Conservation (phyloP, 2,888 invertebrate genomes). For the Cyrtodaria siliqua region DNA sequence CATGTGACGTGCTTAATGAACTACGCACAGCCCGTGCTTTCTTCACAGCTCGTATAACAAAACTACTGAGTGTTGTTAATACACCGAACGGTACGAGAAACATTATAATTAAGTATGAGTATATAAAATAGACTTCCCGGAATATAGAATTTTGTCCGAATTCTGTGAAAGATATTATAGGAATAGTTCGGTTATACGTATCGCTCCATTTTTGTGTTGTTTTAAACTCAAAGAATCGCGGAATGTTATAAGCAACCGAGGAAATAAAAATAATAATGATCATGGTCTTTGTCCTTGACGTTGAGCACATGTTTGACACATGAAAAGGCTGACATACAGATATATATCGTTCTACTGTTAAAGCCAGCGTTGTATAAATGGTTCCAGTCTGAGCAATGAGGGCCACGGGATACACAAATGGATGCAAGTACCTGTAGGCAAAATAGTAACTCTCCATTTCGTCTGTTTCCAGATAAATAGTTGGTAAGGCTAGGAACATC, state of each 20-base stretch:
- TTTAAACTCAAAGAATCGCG: conserved; percentile 87
- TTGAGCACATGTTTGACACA: conserved; percentile 96
- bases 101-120: conserved; percentile 82
- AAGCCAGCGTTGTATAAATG: conserved; percentile 92
- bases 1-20: conserved; percentile 70
- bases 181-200: conserved; percentile 65
- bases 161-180: conserved; percentile 69
- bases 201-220: conserved; percentile 50
- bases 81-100: conserved; percentile 82
- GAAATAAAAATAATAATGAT: conserved; percentile 93
- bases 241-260: conserved; percentile 95
- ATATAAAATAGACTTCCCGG: conserved; percentile 82
- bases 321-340: conserved; percentile 92
- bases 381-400: conserved; percentile 96
- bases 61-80: conserved; percentile 79
- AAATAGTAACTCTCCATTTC: conserved; percentile 92
- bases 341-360: conserved; percentile 95
- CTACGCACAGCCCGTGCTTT: conserved; percentile 72
- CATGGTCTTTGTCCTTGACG: conserved; percentile 93
- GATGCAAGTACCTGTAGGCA: conserved; percentile 92
- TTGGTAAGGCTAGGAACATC: conserved; percentile 81
- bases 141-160: conserved; percentile 78
- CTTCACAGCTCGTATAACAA: conserved; percentile 81
- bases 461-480: conserved; percentile 88
- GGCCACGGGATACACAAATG: conserved; percentile 92